phyloP scores from a whole-genome alignment of 2,797 vertebrate genomes.

The Darevskia mixta region DNA sequence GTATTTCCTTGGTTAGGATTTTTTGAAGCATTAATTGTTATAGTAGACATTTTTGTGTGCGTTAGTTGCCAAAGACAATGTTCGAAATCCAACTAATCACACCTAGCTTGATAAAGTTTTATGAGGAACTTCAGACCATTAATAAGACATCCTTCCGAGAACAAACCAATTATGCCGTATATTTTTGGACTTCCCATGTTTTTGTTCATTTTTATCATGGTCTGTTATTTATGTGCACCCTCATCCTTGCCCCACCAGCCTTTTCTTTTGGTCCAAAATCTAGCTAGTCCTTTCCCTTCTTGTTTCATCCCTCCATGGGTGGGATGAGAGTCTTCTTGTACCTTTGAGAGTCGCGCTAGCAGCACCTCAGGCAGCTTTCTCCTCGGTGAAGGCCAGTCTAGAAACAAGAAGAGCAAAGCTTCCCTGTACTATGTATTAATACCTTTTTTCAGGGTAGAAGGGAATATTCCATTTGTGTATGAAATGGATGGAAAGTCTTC shows the following conservation, averaged over 20 bases:
- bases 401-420: background rate
- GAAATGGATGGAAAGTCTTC: background rate
- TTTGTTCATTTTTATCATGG: background rate
- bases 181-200: background rate
- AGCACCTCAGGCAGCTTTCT: background rate
- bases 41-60: too few relatives aligned
- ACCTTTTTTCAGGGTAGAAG: background rate
- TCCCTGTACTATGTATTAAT: background rate
- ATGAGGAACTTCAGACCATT: too few relatives aligned
- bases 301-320: background rate
- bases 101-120: too few relatives aligned
- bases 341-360: background rate
- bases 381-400: background rate
- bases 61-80: too few relatives aligned
- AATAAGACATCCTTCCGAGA: too few relatives aligned
- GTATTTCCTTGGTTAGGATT: background rate
- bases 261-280: too few relatives aligned
- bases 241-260: too few relatives aligned
- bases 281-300: background rate
- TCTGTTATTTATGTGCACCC: background rate
- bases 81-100: too few relatives aligned
- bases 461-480: background rate
- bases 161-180: too few relatives aligned
- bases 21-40: too few relatives aligned
- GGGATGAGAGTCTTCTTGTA: background rate